Conservation (phyloP, 2,797 vertebrate genomes). For the Sus cebifrons region DNA sequence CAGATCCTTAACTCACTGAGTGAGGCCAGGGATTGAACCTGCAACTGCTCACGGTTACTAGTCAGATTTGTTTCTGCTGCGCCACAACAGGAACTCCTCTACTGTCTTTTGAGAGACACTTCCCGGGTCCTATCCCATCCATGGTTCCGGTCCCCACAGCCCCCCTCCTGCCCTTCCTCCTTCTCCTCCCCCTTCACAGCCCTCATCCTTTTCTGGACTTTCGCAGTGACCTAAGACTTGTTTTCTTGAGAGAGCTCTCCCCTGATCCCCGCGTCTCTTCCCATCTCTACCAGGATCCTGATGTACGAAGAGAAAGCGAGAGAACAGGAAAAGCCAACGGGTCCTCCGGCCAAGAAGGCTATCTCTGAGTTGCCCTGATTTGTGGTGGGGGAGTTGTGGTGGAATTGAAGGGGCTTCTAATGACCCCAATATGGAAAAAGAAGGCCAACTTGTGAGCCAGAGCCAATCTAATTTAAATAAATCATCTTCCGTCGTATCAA, state of each 20-base stretch:
- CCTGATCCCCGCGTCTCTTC: conserved; percentile 61
- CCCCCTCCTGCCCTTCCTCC: neutral
- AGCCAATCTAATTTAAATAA: conserved; percentile 76
- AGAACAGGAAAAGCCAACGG: conserved; percentile 89
- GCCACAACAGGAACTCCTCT: neutral
- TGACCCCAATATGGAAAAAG: neutral
- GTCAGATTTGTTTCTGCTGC: too few species aligned
- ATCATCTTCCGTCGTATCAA: conserved; percentile 11
- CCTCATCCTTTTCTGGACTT: neutral
- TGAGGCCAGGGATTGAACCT: too few species aligned
- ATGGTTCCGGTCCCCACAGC: neutral
- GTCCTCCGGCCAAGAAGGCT: conserved; percentile 91
- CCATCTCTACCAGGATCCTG: conserved; percentile 90
- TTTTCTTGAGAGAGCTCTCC: neutral
- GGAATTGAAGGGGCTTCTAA: conserved; percentile 1
- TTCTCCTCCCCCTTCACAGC: neutral
- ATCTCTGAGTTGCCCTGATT: conserved; percentile 92
- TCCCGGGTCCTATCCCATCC: neutral
- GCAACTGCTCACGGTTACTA: too few species aligned
- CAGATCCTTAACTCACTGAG: too few species aligned
- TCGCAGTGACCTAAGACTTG: neutral
- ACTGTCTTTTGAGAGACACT: neutral
- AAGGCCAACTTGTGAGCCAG: conserved; percentile 55
- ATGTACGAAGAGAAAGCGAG: conserved; percentile 93
- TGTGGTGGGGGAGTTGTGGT: neutral